A percentile compares a stretch with the other conserved stretches of the same genome.
These are phyloP conservation scores for Cataglyphis cursor DNA, from an alignment of 2,888 invertebrate species.

Conservation along the genomic window DNA sequence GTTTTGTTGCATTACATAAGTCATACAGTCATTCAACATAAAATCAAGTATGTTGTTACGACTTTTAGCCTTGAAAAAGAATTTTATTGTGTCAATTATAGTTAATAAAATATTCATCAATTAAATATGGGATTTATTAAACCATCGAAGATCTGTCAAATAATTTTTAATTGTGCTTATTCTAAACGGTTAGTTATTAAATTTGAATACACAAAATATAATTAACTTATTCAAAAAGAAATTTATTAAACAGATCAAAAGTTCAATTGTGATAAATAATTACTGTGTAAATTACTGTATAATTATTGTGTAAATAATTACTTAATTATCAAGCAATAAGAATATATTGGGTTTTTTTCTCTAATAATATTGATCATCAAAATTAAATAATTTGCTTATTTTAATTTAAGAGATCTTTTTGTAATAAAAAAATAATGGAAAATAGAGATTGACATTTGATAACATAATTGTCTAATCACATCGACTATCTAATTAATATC, in stretches of 20 bases:
- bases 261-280: not conserved
- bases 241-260: not conserved
- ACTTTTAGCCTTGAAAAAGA: not conserved
- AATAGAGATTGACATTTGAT: not conserved
- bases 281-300: too few species aligned
- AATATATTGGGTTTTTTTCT: not conserved
- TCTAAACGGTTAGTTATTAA: not conserved
- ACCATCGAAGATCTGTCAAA: not conserved
- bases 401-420: not conserved
- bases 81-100: not conserved
- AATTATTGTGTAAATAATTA: too few species aligned
- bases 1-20: not conserved
- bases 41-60: not conserved
- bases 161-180: not conserved
- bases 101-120: not conserved
- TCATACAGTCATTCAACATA: too few species aligned
- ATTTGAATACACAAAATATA: not conserved
- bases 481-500: not conserved
- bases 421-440: not conserved
- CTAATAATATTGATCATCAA: not conserved
- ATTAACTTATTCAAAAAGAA: not conserved
- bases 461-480: not conserved
- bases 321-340: not conserved
- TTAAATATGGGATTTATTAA: not conserved
- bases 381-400: not conserved